phyloP scores from a whole-genome alignment of 2,888 invertebrate species.

The Venusia cambrica region DNA sequence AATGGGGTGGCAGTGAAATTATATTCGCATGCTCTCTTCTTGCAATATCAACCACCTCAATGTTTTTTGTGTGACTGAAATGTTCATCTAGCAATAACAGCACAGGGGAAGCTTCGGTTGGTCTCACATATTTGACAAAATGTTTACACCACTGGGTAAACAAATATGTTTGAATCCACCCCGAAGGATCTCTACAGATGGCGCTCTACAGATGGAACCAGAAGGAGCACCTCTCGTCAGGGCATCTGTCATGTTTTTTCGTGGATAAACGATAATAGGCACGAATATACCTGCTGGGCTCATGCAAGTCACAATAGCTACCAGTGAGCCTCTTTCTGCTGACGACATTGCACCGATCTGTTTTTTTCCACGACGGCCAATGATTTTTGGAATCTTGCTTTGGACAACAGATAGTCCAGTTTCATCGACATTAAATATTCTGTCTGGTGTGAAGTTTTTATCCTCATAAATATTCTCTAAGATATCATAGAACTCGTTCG shows the following conservation, averaged over 20 bases:
- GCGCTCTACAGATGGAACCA: too few relatives aligned
- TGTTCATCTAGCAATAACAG: conserved; percentile 33
- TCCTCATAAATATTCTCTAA: conserved; percentile 10
- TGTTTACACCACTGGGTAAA: too few relatives aligned
- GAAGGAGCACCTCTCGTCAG: too few relatives aligned
- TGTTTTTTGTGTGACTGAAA: conserved; percentile 27
- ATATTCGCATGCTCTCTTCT: conserved; percentile 9
- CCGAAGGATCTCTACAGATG: too few relatives aligned
- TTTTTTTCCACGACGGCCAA: conserved; percentile 39
- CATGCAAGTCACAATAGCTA: conserved; percentile 28
- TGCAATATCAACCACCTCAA: conserved; percentile 25
- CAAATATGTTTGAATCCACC: too few relatives aligned
- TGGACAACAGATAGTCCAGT: conserved; percentile 45
- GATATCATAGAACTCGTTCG: conserved; percentile 17
- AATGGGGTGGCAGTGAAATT: conserved; percentile 1
- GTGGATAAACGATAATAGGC: conserved; percentile 30
- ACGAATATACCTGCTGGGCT: conserved; percentile 30
- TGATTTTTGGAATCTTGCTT: conserved; percentile 34
- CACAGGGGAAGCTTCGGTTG: conserved; percentile 28
- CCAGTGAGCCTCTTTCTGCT: conserved; percentile 36
- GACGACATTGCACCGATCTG: conserved; percentile 40
- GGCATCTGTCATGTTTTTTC: conserved; percentile 25
- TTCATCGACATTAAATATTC: conserved; percentile 47
- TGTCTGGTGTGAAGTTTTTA: conserved; percentile 20
- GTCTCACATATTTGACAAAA: conserved; percentile 21